Base-by-base conservation (phyloP, 1,140 invertebrate species). In the Sweltsa coloradensis region DNA sequence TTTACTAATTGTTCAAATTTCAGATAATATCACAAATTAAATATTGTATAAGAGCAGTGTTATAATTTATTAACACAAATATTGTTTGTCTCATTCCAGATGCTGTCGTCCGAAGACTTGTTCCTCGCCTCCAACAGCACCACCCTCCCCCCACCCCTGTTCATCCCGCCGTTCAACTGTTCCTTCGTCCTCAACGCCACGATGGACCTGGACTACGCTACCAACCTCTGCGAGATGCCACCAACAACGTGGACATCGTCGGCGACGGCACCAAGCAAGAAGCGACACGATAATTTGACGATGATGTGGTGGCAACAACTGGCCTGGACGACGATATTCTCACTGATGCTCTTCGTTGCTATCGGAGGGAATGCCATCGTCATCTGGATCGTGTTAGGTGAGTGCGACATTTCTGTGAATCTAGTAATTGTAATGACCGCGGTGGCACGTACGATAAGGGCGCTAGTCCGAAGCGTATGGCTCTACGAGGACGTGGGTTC, bases 281-380 rank as follows among this genome's bases (percentile, higher is more conserved):
- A 27, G 19, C n/a, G 25, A 6, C 44, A 45, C 11, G 4, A 4
- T 22, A 22, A 16, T 5, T 34, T 34, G 1, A 5, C 31, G 11
- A 49, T 51, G 50, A 41, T 29, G 5, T 51, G 45, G 46, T 51
- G 50, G 50, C 50, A 51, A 44, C 50, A 51, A 22, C 39, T 51
- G 9, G 45, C 46, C 5, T 51, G 50, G 50, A 48, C 37, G 5
- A 22, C 39, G 13, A 14, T 51, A 18, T 51, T 51, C 25, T 24
- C 45, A 13, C 24, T 51, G 3, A 51, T 51, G 50, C 31, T 51
- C 11, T 11, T 51, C 4, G 45, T 51, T 5, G 50, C 50, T 23
- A 49, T 49, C 16, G 50, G 50, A 14, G 50, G 50, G 16, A 51
- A 51, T 26, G 36, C 46, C 40, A 51, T 51, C 31, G 50, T 51